These are phyloP conservation scores for Nerophis ophidion DNA, from an alignment of 2,113 vertebrate genomes.

Conservation along the genomic window DNA sequence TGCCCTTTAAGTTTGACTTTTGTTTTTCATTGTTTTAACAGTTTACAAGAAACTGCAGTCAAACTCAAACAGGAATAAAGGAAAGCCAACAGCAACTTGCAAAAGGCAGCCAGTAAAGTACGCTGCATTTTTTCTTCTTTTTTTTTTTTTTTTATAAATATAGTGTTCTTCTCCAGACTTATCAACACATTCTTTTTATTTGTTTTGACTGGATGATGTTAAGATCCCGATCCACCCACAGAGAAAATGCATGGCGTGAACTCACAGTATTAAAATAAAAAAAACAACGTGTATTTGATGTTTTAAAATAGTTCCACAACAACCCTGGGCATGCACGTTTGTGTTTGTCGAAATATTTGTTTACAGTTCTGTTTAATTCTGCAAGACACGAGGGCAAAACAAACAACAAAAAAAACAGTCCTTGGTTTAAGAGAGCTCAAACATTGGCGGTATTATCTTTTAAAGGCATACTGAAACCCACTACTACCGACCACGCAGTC, in stretches of 20 bases:
- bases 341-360: no score
- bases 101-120: background rate
- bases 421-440: no score
- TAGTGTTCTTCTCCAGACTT: background rate
- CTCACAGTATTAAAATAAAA: background rate
- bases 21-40: no score
- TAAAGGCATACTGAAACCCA: no score
- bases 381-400: no score
- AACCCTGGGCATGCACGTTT: background rate
- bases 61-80: background rate
- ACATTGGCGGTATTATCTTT: no score
- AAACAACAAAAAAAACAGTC: no score
- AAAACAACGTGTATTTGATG: background rate
- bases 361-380: no score
- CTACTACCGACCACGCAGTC: no score
- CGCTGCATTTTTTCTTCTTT: background rate
- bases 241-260: background rate
- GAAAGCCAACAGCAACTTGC: background rate
- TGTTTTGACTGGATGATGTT: background rate
- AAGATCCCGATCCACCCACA: conserved; percentile 4
- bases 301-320: background rate
- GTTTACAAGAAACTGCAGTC: no score
- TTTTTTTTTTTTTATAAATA: no score
- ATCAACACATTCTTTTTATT: background rate
- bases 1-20: no score